phyloP scores from a whole-genome alignment of 1,140 invertebrate genomes.

The Pectinophora gossypiella region DNA sequence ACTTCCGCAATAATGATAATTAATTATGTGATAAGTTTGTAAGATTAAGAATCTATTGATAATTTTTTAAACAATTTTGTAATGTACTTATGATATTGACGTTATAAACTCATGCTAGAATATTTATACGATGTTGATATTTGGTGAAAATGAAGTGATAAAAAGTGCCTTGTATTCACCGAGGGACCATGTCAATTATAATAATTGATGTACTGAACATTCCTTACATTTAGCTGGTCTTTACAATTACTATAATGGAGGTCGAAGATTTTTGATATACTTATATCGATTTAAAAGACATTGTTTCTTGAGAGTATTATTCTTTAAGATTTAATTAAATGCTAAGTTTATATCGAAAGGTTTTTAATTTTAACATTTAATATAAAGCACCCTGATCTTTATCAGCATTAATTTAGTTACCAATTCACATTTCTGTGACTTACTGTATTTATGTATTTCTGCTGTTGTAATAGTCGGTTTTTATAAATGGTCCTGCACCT shows the following conservation, averaged over 20 bases:
- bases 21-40: not conserved
- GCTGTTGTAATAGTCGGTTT: too few relatives aligned
- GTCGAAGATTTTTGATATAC: constrained; percentile 49
- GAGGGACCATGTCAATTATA: constrained; percentile 54
- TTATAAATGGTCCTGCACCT: too few relatives aligned
- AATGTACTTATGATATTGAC: constrained; percentile 49
- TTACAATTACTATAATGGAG: constrained; percentile 19
- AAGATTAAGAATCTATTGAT: too few relatives aligned
- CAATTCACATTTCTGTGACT: too few relatives aligned
- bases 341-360: constrained; percentile 43
- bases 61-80: too few relatives aligned
- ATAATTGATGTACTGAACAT: constrained; percentile 54
- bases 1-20: too few relatives aligned
- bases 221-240: constrained; percentile 39
- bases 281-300: constrained; percentile 48
- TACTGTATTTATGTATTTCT: not conserved
- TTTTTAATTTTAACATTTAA: too few relatives aligned
- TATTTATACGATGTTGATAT: constrained; percentile 39
- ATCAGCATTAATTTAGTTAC: too few relatives aligned
- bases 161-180: constrained; percentile 42
- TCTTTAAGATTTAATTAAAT: constrained; percentile 60
- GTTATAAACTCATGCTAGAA: constrained; percentile 27
- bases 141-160: constrained; percentile 21
- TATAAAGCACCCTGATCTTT: too few relatives aligned
- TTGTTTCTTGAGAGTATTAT: constrained; percentile 65